Percentiles rank a stretch among this genome's conserved stretches.
These are phyloP conservation scores for Sericinus montela DNA, from an alignment of 2,888 invertebrate genomes.

Conservation along the genomic window DNA sequence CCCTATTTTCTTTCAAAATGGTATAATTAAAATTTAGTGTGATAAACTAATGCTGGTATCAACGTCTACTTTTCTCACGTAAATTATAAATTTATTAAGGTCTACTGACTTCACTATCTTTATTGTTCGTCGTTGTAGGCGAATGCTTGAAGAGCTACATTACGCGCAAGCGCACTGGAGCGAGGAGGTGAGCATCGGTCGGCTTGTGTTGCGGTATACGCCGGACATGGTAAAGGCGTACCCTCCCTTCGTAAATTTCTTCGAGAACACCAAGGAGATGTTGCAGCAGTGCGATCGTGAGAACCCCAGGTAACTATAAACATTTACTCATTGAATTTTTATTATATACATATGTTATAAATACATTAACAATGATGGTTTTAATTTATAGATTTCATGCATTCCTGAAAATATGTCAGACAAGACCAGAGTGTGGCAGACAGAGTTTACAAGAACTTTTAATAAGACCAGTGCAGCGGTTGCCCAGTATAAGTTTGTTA, in stretches of 20 bases:
- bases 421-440: slow-evolving; percentile 96
- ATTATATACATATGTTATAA: no score
- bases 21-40: no score
- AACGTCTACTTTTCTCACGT: no score
- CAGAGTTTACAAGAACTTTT: slow-evolving; percentile 97
- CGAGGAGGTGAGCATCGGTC: slow-evolving; percentile 92
- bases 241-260: slow-evolving; percentile 98
- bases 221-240: slow-evolving; percentile 95
- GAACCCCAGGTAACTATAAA: slow-evolving; percentile 83
- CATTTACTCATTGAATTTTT: neutral
- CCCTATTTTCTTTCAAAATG: no score
- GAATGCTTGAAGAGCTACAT: slow-evolving; percentile 83
- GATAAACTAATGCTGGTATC: no score
- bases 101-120: no score
- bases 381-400: slow-evolving; percentile 89
- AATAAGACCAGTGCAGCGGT: slow-evolving; percentile 97
- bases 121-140: no score
- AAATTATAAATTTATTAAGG: no score
- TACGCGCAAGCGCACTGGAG: slow-evolving; percentile 88
- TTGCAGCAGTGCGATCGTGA: slow-evolving; percentile 93
- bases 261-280: slow-evolving; percentile 97
- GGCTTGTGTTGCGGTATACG: slow-evolving; percentile 92
- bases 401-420: slow-evolving; percentile 96
- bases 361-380: no score
- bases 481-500: slow-evolving; percentile 97